Percentiles rank a stretch among this genome's conserved stretches.
These are phyloP conservation scores for Melanerpes aurifrons DNA, from an alignment of 2,113 vertebrate species.

Conservation along the genomic window DNA sequence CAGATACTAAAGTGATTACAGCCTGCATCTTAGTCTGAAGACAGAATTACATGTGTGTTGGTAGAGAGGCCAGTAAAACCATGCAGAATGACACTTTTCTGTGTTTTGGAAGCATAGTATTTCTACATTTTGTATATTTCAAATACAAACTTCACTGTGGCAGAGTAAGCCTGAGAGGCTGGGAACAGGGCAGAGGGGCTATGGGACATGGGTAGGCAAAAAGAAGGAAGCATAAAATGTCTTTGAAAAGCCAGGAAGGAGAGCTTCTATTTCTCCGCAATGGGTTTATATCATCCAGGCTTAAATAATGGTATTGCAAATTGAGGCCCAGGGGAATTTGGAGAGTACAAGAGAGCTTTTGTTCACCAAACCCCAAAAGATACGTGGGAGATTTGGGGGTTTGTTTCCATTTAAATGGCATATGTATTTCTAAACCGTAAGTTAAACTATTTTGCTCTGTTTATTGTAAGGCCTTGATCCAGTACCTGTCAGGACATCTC, in stretches of 20 bases:
- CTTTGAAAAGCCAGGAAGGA: slow-evolving; percentile 34
- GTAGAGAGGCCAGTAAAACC: not conserved
- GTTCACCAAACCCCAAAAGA: slow-evolving; percentile 55
- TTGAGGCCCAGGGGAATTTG: slow-evolving; percentile 53
- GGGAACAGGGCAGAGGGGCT: accelerated
- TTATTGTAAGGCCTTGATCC: not conserved
- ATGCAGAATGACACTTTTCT: not conserved
- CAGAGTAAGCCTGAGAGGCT: not conserved
- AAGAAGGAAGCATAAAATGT: not conserved
- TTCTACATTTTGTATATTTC: not conserved
- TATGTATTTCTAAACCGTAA: slow-evolving; percentile 22
- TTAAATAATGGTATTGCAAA: slow-evolving; percentile 63
- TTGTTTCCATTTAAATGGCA: slow-evolving; percentile 50
- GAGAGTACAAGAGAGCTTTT: slow-evolving; percentile 43
- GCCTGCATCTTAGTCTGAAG: slow-evolving; percentile 15
- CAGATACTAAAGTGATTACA: slow-evolving; percentile 35
- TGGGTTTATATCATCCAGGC: slow-evolving; percentile 38
- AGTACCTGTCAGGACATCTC: not conserved
- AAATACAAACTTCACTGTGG: not conserved
- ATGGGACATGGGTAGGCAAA: not conserved
- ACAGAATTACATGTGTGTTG: not conserved
- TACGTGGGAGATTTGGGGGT: slow-evolving; percentile 35
- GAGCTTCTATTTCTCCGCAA: slow-evolving; percentile 48
- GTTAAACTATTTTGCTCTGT: slow-evolving; percentile 30
- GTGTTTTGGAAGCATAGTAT: not conserved